Base-by-base conservation (phyloP, 2,888 invertebrate species). In the Drosophila nigricruria region DNA sequence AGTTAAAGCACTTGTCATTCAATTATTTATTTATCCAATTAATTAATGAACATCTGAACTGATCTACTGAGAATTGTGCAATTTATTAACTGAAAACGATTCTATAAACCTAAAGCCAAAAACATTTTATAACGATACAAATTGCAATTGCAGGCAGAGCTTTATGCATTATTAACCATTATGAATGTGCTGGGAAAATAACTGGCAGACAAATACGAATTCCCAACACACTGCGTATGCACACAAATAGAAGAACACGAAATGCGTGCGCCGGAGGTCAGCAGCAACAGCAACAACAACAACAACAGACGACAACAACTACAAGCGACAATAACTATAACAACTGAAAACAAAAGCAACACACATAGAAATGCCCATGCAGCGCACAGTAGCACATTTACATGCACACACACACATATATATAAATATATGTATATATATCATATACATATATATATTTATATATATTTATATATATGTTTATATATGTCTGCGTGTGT, bases 161-260 rank as follows among this genome's bases (percentile, higher is more conserved):
- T 57, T 63, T 61, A 78, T 79, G 81, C 73, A 81, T 73, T 78
- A 79, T 79, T 81, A 79, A 79, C 66, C 81, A 73, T 78, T 81
- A 67, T 79, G 78, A 78, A 78, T 78, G 77, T 77, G 67, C 67
- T 68, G 54, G 66, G 63, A 63, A 57, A 60, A 69, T 62, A 45
- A 23, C 42, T 40, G 56, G 52, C 23, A 62, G 50, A 74, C 64
- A 73, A 66, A 79, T 63, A 60, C 52, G 68, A 77, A 75, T 74
- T 60, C 63, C 56, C 76, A 74, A 77, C 70, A 57, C 50, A 43
- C 45, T 61, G 52, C 60, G 57, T 60, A 20, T 50, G 53, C 47
- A 63, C 64, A 52, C 68, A 81, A 78, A 81, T 69, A 72, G 78
- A 64, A 42, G 65, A 65, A 72, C 68, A 69, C 45, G 54, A 73